phyloP scores from a whole-genome alignment of 2,113 vertebrate genomes.

The Peromyscus polionotus region DNA sequence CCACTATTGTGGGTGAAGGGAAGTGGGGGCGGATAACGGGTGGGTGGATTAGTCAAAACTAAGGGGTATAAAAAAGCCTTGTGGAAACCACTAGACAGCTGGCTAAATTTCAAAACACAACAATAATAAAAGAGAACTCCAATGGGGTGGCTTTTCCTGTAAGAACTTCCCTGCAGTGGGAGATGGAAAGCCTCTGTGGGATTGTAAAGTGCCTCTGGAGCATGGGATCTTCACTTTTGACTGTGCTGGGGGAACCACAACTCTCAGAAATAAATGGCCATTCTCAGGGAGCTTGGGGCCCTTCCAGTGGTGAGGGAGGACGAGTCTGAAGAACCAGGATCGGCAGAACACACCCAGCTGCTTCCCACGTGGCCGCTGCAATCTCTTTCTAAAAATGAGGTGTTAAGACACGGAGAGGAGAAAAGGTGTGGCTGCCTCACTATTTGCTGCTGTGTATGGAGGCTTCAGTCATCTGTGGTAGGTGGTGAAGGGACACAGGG shows the following conservation, averaged over 20 bases:
- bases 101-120: neutral
- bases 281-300: neutral
- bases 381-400: conserved; percentile 59
- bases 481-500: neutral
- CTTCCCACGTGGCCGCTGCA: neutral
- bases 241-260: neutral
- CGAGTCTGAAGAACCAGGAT: neutral
- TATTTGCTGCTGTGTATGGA: neutral
- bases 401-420: neutral
- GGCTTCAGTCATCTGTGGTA: neutral
- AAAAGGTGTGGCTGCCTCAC: neutral
- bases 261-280: neutral
- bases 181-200: neutral
- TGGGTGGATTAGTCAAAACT: neutral
- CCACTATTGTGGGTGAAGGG: neutral
- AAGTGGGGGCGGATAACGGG: neutral
- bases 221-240: neutral
- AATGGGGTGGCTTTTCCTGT: neutral
- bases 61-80: neutral
- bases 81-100: neutral
- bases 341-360: neutral
- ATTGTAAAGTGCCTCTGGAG: neutral
- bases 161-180: neutral
- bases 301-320: neutral
- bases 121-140: conserved; percentile 16